A percentile compares a stretch with the other conserved stretches of the same genome.
Evolutionary conservation across 1,140 invertebrate genomes (phyloP).

Genomic region (Watersipora subatra): DNA sequence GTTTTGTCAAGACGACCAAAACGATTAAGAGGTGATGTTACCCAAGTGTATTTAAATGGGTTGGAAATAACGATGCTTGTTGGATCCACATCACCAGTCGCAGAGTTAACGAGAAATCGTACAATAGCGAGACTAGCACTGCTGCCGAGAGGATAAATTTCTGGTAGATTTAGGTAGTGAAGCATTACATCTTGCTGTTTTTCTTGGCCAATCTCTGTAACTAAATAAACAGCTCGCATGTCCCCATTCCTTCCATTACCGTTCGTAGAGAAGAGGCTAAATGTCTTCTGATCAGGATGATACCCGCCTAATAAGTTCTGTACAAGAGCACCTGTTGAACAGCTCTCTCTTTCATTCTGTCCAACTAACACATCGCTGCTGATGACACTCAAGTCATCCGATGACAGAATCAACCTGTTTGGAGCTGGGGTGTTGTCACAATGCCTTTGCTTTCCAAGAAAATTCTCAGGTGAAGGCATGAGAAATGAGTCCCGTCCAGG

Average conservation of each 20-base stretch:
- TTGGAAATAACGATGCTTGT: neutral
- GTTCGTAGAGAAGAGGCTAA: neutral
- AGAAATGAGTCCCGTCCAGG: neutral
- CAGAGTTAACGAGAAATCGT: neutral
- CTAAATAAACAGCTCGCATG: neutral
- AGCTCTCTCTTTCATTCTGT: neutral
- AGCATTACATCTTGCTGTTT: neutral
- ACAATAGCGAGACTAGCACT: neutral
- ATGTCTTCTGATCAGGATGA: neutral
- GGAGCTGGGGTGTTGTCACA: neutral
- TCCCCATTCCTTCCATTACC: neutral
- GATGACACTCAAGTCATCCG: neutral
- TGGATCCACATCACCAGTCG: neutral
- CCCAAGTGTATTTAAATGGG: conserved; percentile 1
- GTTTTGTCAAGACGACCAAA: neutral
- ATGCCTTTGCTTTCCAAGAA: neutral
- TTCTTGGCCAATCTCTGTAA: conserved; percentile 1
- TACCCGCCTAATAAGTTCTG: neutral
- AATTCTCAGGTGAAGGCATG: conserved; percentile 2
- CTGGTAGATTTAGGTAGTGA: neutral
- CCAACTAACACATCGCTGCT: neutral
- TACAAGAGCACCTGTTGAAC: neutral
- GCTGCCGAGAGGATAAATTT: neutral
- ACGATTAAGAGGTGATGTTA: conserved; percentile 1
- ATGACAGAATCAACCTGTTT: neutral